Evolutionary conservation across 2,797 vertebrate species (phyloP).

Genomic region (Alcedo quadribrachys): DNA sequence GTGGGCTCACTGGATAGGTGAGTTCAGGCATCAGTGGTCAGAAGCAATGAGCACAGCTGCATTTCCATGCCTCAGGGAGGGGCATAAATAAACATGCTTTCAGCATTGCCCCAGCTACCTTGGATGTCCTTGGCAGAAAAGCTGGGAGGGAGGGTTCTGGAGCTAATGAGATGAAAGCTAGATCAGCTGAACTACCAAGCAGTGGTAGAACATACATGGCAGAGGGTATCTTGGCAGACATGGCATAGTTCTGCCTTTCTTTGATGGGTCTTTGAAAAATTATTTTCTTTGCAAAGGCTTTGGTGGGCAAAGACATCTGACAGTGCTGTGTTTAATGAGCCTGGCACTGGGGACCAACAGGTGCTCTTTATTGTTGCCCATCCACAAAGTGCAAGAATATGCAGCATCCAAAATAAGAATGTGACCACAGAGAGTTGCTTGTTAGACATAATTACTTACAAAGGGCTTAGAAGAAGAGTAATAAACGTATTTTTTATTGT

Average conservation of each 20-base stretch:
- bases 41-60: background rate
- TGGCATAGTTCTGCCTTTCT: background rate
- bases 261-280: background rate
- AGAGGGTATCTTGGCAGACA: background rate
- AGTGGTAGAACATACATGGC: background rate
- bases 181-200: background rate
- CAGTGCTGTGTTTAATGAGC: background rate
- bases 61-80: background rate
- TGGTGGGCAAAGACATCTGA: background rate
- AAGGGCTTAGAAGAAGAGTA: background rate
- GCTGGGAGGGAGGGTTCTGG: background rate
- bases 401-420: background rate
- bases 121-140: constrained; percentile 7
- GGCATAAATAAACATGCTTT: constrained; percentile 1
- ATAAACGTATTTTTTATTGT: background rate
- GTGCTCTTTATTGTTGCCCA: background rate
- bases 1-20: background rate
- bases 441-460: background rate
- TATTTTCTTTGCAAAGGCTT: background rate
- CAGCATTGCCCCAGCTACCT: background rate
- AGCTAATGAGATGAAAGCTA: background rate
- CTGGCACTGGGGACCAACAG: background rate
- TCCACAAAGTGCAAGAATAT: background rate
- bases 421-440: background rate
- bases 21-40: background rate